Evolutionary conservation across 92 coral and sea anemone genomes (phyloP), one percentile per base, ranked within the genome.

Genomic region (Zoanthus sansibaricus): DNA sequence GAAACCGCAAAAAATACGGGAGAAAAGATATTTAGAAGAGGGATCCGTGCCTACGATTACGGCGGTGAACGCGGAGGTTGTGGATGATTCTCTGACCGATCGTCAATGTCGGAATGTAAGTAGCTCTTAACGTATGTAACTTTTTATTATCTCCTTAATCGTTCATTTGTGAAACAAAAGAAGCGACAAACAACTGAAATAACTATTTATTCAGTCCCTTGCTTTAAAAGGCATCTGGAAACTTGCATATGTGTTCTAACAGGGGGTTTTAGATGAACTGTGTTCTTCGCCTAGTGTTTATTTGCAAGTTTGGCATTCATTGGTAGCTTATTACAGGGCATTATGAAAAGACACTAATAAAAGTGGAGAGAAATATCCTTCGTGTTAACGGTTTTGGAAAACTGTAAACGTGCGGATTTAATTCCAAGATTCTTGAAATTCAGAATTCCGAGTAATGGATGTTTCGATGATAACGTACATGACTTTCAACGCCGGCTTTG

Each of bases 11-110:
- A 59, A 59, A 59, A 59, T 59, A 59, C 66, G 18, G 1, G 67
- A 59, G 67, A 59, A 59, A 59, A 3, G 67, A 56, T 56, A 56
- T 45, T 51, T 74, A 74, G 78, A 74, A 13, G 32, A 75, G 56
- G 79, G 79, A 75, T 75, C 79, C 31, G 62, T 75, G 31, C 58
- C 62, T 47, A 75, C 79, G 58, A 21, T 47, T 20, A 47, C 55
- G 10, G 62, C 79, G 17, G 79, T 75, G 79, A 75, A 75, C 79
- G 61, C 55, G 1, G 61, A n/a, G 62, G 62, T 75, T 68, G 72
- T 14, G 44, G 42, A 25, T 20, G 45, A 67, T 67, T 67, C 42
- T 67, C 72, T 67, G 72, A 67, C 72, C 72, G 72, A 67, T 67
- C 72, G 72, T 67, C 72, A 67, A 67, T 12, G 72, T 20, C 20